These are phyloP conservation scores for Scatophagus argus DNA, from an alignment of 2,113 vertebrate species.

Conservation along the genomic window DNA sequence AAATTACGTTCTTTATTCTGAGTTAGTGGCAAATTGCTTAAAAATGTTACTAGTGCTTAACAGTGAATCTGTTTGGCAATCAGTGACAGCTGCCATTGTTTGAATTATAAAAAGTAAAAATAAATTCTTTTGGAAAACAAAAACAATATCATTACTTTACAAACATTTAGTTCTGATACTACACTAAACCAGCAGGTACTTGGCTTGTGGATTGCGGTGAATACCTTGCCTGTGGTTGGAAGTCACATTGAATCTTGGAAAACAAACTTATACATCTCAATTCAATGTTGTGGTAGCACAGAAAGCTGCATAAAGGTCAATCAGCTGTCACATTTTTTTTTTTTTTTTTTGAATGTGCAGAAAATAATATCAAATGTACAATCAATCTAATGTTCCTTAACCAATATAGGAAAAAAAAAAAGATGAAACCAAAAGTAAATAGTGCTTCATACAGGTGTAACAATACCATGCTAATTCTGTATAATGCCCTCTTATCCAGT, in stretches of 20 bases:
- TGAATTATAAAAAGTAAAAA: slow-evolving; percentile 74
- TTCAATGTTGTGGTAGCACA: slow-evolving; percentile 35
- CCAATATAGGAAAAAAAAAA: slow-evolving; percentile 31
- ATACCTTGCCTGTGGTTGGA: slow-evolving; percentile 39
- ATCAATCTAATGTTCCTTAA: slow-evolving; percentile 23
- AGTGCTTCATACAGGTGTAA: slow-evolving; percentile 49
- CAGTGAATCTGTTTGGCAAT: slow-evolving; percentile 66
- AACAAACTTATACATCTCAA: slow-evolving; percentile 60
- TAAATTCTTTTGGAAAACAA: slow-evolving; percentile 57
- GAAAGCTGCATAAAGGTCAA: slow-evolving; percentile 16
- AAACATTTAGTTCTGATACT: slow-evolving; percentile 48
- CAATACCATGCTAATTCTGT: slow-evolving; percentile 72
- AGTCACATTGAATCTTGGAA: slow-evolving; percentile 52
- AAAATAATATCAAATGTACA: slow-evolving; percentile 18
- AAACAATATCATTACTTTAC: slow-evolving; percentile 37
- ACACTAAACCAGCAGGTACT: slow-evolving; percentile 37
- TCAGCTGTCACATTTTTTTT: slow-evolving; percentile 29
- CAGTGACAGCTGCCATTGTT: slow-evolving; percentile 74
- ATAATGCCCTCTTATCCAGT: slow-evolving; percentile 78
- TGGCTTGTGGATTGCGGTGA: slow-evolving; percentile 25
- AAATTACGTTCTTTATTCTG: slow-evolving; percentile 65
- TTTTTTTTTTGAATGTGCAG: slow-evolving; percentile 35
- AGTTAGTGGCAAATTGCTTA: slow-evolving; percentile 55
- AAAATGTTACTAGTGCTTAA: slow-evolving; percentile 30
- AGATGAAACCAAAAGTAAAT: slow-evolving; percentile 35